Evolutionary conservation across 53 echinoderm and acorn worm genomes (phyloP).

Genomic region (Luidia sarsii): DNA sequence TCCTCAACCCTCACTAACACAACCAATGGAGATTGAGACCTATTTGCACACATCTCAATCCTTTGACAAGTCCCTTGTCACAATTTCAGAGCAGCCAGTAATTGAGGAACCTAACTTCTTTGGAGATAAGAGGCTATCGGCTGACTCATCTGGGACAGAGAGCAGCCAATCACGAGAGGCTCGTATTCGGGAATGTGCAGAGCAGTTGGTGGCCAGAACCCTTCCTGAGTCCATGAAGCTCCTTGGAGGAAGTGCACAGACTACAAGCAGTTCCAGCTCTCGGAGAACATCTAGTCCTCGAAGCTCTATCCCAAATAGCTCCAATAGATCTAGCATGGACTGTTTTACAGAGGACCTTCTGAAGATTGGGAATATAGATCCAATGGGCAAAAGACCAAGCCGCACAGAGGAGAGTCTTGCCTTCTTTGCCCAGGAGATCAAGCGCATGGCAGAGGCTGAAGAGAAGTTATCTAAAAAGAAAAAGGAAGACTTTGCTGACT

Average conservation of each 20-base stretch:
- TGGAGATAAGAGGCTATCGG: conserved; percentile 29
- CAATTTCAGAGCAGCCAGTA: conserved; percentile 41
- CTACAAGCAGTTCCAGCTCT: conserved; percentile 60
- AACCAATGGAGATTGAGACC: conserved; percentile 28
- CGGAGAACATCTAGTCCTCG: conserved; percentile 72
- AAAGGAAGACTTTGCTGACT: conserved; percentile 86
- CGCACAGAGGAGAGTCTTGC: conserved; percentile 89
- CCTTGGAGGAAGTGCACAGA: conserved; percentile 50
- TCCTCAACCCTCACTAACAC: conserved; percentile 41
- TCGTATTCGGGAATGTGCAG: conserved; percentile 68
- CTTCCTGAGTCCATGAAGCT: conserved; percentile 65
- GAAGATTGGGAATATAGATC: conserved; percentile 88
- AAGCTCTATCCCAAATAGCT: conserved; percentile 68
- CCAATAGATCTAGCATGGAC: conserved; percentile 82
- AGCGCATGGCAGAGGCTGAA: conserved; percentile 70
- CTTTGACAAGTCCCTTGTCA: conserved; percentile 62
- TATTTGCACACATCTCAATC: conserved; percentile 53
- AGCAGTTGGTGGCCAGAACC: conserved; percentile 62
- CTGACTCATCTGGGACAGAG: conserved; percentile 42
- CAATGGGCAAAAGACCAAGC: conserved; percentile 86
- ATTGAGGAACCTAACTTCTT: conserved; percentile 46
- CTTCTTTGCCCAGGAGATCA: conserved; percentile 84
- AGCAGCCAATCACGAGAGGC: conserved; percentile 58
- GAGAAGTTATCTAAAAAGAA: conserved; percentile 72
- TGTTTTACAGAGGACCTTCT: conserved; percentile 96